A percentile compares a stretch with the other conserved stretches of the same genome.
Conservation (phyloP, 2,888 invertebrate species). For the Gonocerus acuteangulatus region DNA sequence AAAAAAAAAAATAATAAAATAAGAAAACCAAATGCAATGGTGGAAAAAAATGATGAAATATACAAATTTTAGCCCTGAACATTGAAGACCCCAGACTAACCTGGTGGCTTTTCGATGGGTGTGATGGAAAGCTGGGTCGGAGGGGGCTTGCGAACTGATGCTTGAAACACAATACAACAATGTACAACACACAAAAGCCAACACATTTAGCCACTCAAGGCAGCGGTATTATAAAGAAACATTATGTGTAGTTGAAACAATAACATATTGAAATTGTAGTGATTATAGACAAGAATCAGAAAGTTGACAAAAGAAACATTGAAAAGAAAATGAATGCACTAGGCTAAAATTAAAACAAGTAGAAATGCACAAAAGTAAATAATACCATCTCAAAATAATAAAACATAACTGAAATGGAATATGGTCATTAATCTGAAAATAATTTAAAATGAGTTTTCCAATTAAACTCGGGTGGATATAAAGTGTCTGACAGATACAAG, state of each 20-base stretch:
- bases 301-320: conserved; percentile 4
- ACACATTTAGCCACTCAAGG: conserved; percentile 15
- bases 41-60: no score
- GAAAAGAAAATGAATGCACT: neutral
- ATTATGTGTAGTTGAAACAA: neutral
- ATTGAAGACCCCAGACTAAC: conserved; percentile 34
- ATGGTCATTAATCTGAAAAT: neutral
- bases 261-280: neutral
- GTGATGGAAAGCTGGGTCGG: conserved; percentile 40
- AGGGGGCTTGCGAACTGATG: conserved; percentile 40
- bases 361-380: neutral
- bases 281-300: no score
- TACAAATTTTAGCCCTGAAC: neutral
- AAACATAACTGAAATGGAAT: conserved; percentile 8
- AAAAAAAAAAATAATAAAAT: no score
- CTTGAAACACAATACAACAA: conserved; percentile 34
- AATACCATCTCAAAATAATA: neutral
- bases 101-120: conserved; percentile 39
- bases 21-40: no score
- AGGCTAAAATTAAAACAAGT: neutral
- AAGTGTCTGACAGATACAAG: no score
- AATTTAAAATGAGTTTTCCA: no score
- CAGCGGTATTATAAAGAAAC: neutral
- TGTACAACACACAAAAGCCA: conserved; percentile 22
- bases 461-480: no score